Evolutionary conservation across 37 sponge, comb jelly and placozoan species (phyloP).

Genomic region (Geodia barretti): DNA sequence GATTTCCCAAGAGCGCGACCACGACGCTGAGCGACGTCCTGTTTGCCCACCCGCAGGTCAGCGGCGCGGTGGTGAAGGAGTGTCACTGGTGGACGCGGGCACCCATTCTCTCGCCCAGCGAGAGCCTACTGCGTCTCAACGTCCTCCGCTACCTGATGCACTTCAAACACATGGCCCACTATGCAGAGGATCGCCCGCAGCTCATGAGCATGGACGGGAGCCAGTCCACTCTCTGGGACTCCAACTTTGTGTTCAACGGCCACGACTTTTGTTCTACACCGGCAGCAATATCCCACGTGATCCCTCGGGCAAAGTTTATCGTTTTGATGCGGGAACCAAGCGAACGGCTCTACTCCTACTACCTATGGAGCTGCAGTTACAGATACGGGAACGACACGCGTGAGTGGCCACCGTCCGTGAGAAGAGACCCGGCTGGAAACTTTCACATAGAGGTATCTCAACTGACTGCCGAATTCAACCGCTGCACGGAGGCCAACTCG

Average conservation of each 20-base stretch:
- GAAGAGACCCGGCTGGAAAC: not conserved
- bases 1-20: conserved; percentile 53
- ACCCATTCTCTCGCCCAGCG: not conserved
- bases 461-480: not conserved
- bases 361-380: conserved; percentile 18
- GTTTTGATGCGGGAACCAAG: conserved; percentile 60
- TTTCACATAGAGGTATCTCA: conserved; percentile 6
- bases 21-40: conserved; percentile 15
- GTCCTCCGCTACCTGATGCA: conserved; percentile 15
- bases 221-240: conserved; percentile 54
- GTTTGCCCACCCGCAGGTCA: conserved; percentile 2
- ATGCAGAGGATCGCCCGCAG: not conserved
- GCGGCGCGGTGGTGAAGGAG: not conserved
- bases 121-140: conserved; percentile 11
- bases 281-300: conserved; percentile 31
- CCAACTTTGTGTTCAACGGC: conserved; percentile 8
- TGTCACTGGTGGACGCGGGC: not conserved
- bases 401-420: conserved; percentile 4
- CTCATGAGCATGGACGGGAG: conserved; percentile 50
- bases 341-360: conserved; percentile 34
- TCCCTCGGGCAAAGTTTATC: conserved; percentile 59
- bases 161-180: not conserved
- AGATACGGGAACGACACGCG: not conserved
- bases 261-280: conserved; percentile 49
- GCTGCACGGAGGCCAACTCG: not conserved